These are phyloP conservation scores for Pseudopipra pipra DNA, from an alignment of 2,113 vertebrate species.

Conservation along the genomic window DNA sequence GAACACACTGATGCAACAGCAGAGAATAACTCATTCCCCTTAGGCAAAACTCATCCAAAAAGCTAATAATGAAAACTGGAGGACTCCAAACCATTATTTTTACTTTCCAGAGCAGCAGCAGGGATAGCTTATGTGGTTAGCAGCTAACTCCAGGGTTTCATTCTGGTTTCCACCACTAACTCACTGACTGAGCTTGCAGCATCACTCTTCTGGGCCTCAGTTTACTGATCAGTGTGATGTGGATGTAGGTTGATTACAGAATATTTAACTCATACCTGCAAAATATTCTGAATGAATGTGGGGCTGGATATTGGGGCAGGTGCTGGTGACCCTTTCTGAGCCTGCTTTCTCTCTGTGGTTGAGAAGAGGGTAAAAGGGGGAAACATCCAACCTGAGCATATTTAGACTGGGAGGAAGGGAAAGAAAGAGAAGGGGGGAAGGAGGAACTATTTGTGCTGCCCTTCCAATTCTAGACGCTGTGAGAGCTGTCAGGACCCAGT, in stretches of 20 bases:
- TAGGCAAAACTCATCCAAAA: slow-evolving; percentile 64
- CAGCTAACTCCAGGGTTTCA: slow-evolving; percentile 15
- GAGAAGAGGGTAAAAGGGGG: background rate
- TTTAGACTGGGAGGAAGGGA: background rate
- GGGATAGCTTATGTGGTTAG: slow-evolving; percentile 46
- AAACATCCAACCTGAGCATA: background rate
- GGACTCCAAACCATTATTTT: slow-evolving; percentile 57
- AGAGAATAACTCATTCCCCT: slow-evolving; percentile 49
- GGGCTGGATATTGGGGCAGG: background rate
- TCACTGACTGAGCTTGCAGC: background rate
- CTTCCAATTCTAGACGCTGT: background rate
- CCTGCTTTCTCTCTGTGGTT: background rate
- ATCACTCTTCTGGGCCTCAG: background rate
- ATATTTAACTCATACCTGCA: background rate
- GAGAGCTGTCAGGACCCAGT: background rate
- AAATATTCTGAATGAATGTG: background rate
- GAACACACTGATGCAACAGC: slow-evolving; percentile 34
- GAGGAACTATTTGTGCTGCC: background rate
- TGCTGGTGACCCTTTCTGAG: background rate
- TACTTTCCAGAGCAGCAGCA: slow-evolving; percentile 33
- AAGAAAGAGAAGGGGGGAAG: background rate
- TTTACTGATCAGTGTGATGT: background rate
- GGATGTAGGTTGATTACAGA: background rate
- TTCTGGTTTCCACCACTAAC: slow-evolving; percentile 14
- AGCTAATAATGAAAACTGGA: slow-evolving; percentile 57